Base-by-base conservation (phyloP, 2,797 vertebrate genomes). In the Sebastes taczanowskii region DNA sequence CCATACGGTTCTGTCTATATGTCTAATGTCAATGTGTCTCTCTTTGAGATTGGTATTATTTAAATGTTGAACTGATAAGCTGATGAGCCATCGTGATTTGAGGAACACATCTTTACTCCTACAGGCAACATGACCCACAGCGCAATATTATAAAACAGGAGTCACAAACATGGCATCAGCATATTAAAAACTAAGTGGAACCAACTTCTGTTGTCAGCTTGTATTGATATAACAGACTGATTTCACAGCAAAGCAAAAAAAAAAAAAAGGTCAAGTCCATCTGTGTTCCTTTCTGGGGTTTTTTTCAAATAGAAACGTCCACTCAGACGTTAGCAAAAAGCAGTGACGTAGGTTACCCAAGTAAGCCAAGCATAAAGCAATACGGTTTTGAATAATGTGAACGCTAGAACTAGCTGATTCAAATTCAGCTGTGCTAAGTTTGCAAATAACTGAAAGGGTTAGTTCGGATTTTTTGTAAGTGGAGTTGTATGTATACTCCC, bases 1-100 rank as follows among this genome's bases (percentile, higher is more conserved):
- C 91, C 92, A 92, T 90, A 89, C 70, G 74, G 74, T 79, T 91
- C 83, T 85, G 71, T 72, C 86, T 88, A 49, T 74, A 86, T 53
- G 52, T 53, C 52, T 53, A 53, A 53, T 53, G 89, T 88, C 90
- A 84, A 86, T 92, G 84, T 75, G 77, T 85, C 81, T 78, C 77
- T 84, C 73, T 81, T 78, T 58, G 81, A 85, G 68, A 90, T 77
- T 74, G 85, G 65, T 85, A 73, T 85, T 61, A 74, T 89, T 89
- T 73, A 82, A 71, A 80, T 62, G 77, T 78, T 71, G 25, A 82
- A 59, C 74, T 74, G 68, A 65, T 60, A 65, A 22, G 42, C 30
- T 71, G 42, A 67, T 71, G 66, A 87, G 38, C 30, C 29, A 75
- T 66, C 49, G 53, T 77, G 80, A 81, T 75, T 35, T 49, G 30